These are phyloP conservation scores for Enteromius mattozi DNA, from an alignment of 2,797 vertebrate genomes.

Conservation along the genomic window DNA sequence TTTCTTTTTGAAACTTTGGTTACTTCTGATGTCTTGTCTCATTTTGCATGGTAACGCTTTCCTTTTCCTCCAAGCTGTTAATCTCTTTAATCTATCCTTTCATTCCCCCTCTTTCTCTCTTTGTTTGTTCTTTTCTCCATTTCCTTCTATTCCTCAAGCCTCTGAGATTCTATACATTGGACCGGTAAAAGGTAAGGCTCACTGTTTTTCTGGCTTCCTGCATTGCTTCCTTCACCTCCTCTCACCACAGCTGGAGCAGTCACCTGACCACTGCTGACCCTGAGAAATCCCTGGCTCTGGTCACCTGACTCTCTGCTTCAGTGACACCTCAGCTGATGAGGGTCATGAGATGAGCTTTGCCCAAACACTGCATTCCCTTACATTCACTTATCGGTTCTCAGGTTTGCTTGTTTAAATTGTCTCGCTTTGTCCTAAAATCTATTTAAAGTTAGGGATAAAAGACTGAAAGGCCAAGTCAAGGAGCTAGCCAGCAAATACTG, in stretches of 20 bases:
- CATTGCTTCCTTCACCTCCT: conserved; percentile 63
- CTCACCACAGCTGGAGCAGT: conserved; percentile 65
- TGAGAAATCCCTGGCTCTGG: conserved; percentile 54
- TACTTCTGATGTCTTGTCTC: conserved; percentile 2
- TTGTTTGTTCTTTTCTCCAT: conserved; percentile 75
- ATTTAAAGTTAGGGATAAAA: neutral
- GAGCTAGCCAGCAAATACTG: neutral
- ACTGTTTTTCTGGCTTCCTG: conserved; percentile 70
- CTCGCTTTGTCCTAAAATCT: conserved; percentile 23
- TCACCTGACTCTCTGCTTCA: conserved; percentile 67
- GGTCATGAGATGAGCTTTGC: conserved; percentile 38
- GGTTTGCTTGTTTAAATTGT: conserved; percentile 53
- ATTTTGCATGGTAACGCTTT: conserved; percentile 47
- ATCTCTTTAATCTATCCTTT: conserved; percentile 72
- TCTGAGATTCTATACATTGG: conserved; percentile 99
- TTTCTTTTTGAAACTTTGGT: conserved; percentile 1
- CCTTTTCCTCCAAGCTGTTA: conserved; percentile 47
- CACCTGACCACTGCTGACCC: conserved; percentile 68
- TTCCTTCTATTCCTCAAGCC: conserved; percentile 86
- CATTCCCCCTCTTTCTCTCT: conserved; percentile 73
- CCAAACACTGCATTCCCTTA: neutral
- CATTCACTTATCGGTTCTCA: conserved; percentile 55
- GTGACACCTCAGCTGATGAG: conserved; percentile 31
- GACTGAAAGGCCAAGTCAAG: conserved; percentile 22
- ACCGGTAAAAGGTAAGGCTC: conserved; percentile 99